These are phyloP conservation scores for Mus pahari DNA, from an alignment of 2,113 vertebrate genomes.

Conservation along the genomic window DNA sequence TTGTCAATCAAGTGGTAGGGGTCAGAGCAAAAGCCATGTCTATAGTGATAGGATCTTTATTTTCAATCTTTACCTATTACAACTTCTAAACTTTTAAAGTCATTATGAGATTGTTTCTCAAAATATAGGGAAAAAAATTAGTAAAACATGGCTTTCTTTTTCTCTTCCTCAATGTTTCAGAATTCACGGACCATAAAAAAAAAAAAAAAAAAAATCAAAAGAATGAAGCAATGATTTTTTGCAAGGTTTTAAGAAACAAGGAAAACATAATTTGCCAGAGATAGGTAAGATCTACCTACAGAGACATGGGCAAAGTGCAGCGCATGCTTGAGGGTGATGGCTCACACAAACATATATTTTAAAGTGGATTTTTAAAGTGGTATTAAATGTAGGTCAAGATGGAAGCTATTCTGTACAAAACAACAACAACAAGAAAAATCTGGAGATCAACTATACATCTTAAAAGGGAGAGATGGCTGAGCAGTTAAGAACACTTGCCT, in stretches of 20 bases:
- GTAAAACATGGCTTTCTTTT: neutral
- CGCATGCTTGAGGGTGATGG: neutral
- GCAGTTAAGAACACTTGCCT: no score
- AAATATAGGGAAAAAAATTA: neutral
- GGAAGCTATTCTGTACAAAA: neutral
- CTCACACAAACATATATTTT: neutral
- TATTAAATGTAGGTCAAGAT: neutral
- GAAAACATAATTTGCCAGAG: neutral
- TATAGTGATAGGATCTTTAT: neutral
- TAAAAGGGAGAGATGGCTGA: neutral
- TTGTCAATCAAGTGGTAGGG: neutral
- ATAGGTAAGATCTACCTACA: neutral
- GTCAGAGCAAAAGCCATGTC: neutral
- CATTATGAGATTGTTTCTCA: constrained; percentile 35
- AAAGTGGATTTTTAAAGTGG: neutral
- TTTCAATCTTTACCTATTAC: neutral
- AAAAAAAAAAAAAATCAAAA: constrained; percentile 43
- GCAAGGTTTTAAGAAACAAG: neutral
- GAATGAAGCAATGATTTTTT: neutral
- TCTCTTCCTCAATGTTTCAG: neutral
- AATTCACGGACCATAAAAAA: constrained; percentile 9
- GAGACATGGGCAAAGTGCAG: neutral
- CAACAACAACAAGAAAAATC: neutral
- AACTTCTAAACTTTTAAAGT: neutral
- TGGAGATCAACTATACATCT: neutral